Conservation (phyloP, 2,797 vertebrate species). For the Ataeniobius toweri region DNA sequence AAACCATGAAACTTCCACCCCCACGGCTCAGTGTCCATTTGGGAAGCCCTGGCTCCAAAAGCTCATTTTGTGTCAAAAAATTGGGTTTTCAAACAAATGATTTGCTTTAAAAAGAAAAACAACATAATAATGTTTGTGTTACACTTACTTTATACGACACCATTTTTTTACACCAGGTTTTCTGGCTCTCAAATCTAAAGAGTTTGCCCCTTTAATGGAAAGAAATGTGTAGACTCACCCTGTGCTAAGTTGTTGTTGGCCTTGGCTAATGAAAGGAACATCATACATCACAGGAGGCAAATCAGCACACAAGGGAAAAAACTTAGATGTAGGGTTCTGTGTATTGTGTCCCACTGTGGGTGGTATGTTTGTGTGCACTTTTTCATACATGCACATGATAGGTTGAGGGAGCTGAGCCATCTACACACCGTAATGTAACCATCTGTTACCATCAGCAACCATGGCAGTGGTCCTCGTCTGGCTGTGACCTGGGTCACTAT, state of each 20-base stretch:
- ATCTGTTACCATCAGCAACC: slow-evolving; percentile 74
- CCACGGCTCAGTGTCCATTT: too few relatives aligned
- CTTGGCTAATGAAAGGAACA: slow-evolving; percentile 65
- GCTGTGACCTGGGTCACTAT: slow-evolving; percentile 66
- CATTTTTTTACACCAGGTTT: too few relatives aligned
- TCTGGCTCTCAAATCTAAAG: too few relatives aligned
- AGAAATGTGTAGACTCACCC: slow-evolving; percentile 9
- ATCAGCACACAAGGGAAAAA: slow-evolving; percentile 38
- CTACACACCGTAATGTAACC: slow-evolving; percentile 64
- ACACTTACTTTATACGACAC: too few relatives aligned
- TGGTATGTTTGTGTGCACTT: not conserved
- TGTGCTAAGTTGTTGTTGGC: slow-evolving; percentile 49
- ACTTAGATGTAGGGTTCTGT: slow-evolving; percentile 45
- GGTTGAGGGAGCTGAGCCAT: slow-evolving; percentile 52
- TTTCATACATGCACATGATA: slow-evolving; percentile 45
- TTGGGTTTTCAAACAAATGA: not conserved
- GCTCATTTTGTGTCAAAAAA: not conserved
- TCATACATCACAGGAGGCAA: slow-evolving; percentile 17
- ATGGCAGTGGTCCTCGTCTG: slow-evolving; percentile 63
- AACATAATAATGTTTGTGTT: too few relatives aligned
- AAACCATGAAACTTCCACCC: too few relatives aligned
- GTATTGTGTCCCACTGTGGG: slow-evolving; percentile 67
- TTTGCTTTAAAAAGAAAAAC: not conserved
- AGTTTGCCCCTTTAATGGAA: not conserved
- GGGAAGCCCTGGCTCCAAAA: too few relatives aligned